phyloP scores from a whole-genome alignment of 2,888 invertebrate species.

The Tanypteryx hageni region DNA sequence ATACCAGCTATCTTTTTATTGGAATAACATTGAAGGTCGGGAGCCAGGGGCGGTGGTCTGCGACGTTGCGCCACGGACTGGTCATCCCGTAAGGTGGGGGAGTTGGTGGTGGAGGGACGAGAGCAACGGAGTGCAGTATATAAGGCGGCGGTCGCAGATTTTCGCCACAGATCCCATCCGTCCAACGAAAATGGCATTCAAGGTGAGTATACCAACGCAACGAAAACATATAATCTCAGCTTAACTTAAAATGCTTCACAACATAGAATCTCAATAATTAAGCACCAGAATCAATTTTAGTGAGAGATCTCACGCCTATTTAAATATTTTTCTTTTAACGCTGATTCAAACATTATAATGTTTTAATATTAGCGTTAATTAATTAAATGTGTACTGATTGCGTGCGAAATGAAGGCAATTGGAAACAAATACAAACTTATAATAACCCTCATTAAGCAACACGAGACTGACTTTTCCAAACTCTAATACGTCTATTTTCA shows the following conservation, averaged over 20 bases:
- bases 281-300: background rate
- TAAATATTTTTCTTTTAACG: background rate
- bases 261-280: background rate
- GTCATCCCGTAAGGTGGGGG: background rate
- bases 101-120: conserved; percentile 27
- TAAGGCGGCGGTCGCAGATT: conserved; percentile 22
- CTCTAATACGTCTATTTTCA: background rate
- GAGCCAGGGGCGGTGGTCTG: background rate
- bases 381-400: too few species aligned
- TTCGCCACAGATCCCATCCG: conserved; percentile 38
- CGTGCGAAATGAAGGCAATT: background rate
- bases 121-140: conserved; percentile 15
- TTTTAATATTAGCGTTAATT: background rate
- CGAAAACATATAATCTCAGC: background rate
- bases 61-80: conserved; percentile 27
- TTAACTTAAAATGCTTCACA: background rate
- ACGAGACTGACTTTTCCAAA: fast-evolving
- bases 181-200: conserved; percentile 66
- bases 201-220: conserved; percentile 62
- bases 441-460: background rate
- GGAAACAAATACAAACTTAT: too few species aligned
- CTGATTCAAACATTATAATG: background rate
- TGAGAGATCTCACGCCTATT: background rate
- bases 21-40: conserved; percentile 26
- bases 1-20: too few species aligned